A percentile compares a stretch with the other conserved stretches of the same genome.
These are phyloP conservation scores for Drosophila falleni DNA, from an alignment of 2,888 invertebrate species.

Conservation along the genomic window DNA sequence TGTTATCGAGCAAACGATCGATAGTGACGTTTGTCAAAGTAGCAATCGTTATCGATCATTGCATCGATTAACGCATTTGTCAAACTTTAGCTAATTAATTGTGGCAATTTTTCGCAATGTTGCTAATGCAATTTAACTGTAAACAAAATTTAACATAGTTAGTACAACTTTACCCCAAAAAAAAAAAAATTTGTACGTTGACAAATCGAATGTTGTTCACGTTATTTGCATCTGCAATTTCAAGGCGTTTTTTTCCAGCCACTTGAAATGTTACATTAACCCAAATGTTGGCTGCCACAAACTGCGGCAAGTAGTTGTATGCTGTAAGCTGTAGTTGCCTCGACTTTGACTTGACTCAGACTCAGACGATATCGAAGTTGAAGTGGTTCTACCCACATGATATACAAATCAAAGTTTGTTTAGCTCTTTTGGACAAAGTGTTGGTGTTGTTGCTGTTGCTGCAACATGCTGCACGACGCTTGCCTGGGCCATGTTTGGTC, in stretches of 20 bases:
- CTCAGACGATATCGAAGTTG: conserved; percentile 26
- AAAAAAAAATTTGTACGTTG: conserved; percentile 7
- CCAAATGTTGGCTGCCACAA: conserved; percentile 66
- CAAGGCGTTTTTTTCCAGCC: conserved; percentile 28
- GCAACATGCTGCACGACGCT: conserved; percentile 10
- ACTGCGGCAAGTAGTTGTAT: conserved; percentile 9
- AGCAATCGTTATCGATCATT: conserved; percentile 7
- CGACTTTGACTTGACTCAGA: conserved; percentile 49
- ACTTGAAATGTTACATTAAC: conserved; percentile 70
- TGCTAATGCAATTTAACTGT: conserved; percentile 16
- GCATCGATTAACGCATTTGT: conserved; percentile 25
- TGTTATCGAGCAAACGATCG: background rate
- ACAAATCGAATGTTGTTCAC: conserved; percentile 55
- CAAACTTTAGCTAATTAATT: conserved; percentile 26
- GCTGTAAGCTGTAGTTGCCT: conserved; percentile 36
- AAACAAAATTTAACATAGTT: conserved; percentile 12
- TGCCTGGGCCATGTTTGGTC: conserved; percentile 63
- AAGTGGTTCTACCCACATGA: conserved; percentile 65
- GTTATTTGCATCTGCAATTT: conserved; percentile 56
- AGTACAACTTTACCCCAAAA: conserved; percentile 3
- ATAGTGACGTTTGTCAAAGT: background rate
- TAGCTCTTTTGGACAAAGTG: conserved; percentile 41
- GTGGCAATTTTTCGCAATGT: conserved; percentile 24
- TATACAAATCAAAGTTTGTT: conserved; percentile 62
- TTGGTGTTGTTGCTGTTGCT: conserved; percentile 10